A percentile compares a stretch with the other conserved stretches of the same genome.
These are phyloP conservation scores for Lepidurus arcticus DNA, from an alignment of 1,140 invertebrate species.

Conservation along the genomic window DNA sequence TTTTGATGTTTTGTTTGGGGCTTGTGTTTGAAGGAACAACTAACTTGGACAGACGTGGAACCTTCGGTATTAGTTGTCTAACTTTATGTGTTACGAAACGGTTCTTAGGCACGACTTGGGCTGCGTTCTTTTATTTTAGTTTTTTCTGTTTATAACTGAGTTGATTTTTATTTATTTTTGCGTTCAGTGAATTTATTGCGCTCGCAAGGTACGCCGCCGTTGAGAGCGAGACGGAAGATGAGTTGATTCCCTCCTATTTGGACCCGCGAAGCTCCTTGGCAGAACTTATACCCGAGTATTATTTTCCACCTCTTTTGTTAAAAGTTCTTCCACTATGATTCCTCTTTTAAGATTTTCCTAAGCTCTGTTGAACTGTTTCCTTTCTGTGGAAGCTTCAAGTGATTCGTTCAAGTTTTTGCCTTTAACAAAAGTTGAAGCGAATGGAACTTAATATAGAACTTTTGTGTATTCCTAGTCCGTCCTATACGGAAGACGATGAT, in stretches of 20 bases:
- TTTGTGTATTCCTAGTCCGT: constrained; percentile 42
- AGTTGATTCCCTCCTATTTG: constrained; percentile 41
- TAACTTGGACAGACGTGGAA: too few relatives aligned
- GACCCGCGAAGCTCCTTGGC: constrained; percentile 46
- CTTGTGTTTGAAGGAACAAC: too few relatives aligned
- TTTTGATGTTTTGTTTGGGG: too few relatives aligned
- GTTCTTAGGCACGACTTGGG: constrained; percentile 31
- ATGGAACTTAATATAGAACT: constrained; percentile 26
- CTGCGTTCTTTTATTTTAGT: constrained; percentile 44
- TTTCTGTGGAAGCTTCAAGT: background rate
- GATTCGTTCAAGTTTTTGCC: background rate
- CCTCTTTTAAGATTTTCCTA: constrained; percentile 23
- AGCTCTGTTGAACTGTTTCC: background rate
- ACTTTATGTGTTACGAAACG: background rate
- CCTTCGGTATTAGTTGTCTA: too few relatives aligned
- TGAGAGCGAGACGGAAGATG: constrained; percentile 52
- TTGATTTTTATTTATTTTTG: background rate
- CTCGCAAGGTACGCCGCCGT: constrained; percentile 47
- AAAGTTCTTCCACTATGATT: constrained; percentile 43
- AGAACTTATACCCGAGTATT: constrained; percentile 51
- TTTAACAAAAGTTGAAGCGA: background rate
- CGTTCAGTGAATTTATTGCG: constrained; percentile 31
- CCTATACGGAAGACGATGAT: constrained; percentile 56
- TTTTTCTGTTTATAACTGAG: constrained; percentile 42
- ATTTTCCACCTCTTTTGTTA: background rate